phyloP scores from a whole-genome alignment of 1,140 invertebrate species.

The Physella acuta region DNA sequence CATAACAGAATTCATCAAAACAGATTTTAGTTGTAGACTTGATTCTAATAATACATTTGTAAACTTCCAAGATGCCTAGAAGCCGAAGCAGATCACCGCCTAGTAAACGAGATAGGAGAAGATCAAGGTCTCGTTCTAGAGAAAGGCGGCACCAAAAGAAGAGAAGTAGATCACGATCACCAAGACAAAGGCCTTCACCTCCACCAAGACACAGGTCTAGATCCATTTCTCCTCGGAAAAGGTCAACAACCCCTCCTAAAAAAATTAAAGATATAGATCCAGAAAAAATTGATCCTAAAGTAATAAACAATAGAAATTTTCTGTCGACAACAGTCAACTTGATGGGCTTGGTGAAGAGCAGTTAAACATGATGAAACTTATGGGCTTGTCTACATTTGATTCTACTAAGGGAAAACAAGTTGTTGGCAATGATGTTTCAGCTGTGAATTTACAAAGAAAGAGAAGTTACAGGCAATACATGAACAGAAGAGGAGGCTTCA shows the following conservation, averaged over 20 bases:
- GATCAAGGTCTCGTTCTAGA: constrained; percentile 33
- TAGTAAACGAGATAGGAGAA: constrained; percentile 29
- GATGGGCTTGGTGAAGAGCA: constrained; percentile 72
- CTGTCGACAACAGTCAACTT: too few species aligned
- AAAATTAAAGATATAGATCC: too few species aligned
- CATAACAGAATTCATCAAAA: background rate
- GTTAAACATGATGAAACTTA: constrained; percentile 91
- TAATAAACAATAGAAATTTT: too few species aligned
- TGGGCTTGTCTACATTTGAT: constrained; percentile 95
- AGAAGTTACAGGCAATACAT: constrained; percentile 98
- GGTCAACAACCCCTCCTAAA: too few species aligned
- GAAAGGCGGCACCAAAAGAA: constrained; percentile 30
- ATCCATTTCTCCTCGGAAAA: constrained; percentile 20
- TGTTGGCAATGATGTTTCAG: constrained; percentile 86
- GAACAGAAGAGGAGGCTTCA: constrained; percentile 99
- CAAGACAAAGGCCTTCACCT: constrained; percentile 27
- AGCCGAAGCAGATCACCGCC: constrained; percentile 37
- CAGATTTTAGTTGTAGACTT: background rate
- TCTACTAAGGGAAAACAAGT: constrained; percentile 91
- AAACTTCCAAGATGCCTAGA: constrained; percentile 21
- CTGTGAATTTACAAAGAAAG: constrained; percentile 92
- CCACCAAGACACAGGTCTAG: constrained; percentile 28
- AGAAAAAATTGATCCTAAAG: too few species aligned
- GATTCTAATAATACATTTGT: background rate
- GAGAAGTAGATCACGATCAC: constrained; percentile 31